Percentiles rank a stretch among this genome's conserved stretches.
Evolutionary conservation across 2,888 invertebrate species (phyloP).

Genomic region (Caenorhabditis sp.): DNA sequence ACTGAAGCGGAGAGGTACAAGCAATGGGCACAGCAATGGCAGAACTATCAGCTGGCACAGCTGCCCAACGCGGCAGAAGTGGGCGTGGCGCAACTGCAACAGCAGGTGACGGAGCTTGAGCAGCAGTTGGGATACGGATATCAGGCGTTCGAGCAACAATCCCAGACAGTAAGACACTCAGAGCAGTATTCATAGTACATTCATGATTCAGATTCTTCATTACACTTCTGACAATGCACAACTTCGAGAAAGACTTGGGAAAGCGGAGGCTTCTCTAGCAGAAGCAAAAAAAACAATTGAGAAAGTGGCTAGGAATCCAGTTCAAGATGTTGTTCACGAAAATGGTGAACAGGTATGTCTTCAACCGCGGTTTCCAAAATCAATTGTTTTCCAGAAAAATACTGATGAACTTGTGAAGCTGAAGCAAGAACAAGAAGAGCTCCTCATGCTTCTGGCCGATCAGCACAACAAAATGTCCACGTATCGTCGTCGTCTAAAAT

Average conservation of each 20-base stretch:
- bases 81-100: conserved; percentile 69
- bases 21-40: conserved; percentile 77
- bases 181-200: no score
- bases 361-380: neutral
- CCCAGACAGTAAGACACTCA: conserved; percentile 71
- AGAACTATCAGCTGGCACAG: conserved; percentile 74
- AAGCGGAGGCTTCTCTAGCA: conserved; percentile 14
- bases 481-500: conserved; percentile 67
- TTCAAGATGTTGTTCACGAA: neutral
- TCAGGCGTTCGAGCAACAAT: conserved; percentile 78
- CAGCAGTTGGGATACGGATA: conserved; percentile 76
- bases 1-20: conserved; percentile 75
- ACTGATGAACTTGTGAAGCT: conserved; percentile 79
- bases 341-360: conserved; percentile 15
- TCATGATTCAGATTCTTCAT: conserved; percentile 37
- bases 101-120: conserved; percentile 72
- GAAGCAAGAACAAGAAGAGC: conserved; percentile 92
- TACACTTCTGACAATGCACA: conserved; percentile 54
- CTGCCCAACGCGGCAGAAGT: conserved; percentile 69
- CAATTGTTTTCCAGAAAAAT: conserved; percentile 2
- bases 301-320: neutral
- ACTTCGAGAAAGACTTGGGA: conserved; percentile 22
- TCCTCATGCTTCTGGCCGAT: conserved; percentile 90
- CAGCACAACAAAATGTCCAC: conserved; percentile 86
- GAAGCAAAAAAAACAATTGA: conserved; percentile 27